phyloP scores from a whole-genome alignment of 2,113 vertebrate species.

The Monarcha castaneiventris region DNA sequence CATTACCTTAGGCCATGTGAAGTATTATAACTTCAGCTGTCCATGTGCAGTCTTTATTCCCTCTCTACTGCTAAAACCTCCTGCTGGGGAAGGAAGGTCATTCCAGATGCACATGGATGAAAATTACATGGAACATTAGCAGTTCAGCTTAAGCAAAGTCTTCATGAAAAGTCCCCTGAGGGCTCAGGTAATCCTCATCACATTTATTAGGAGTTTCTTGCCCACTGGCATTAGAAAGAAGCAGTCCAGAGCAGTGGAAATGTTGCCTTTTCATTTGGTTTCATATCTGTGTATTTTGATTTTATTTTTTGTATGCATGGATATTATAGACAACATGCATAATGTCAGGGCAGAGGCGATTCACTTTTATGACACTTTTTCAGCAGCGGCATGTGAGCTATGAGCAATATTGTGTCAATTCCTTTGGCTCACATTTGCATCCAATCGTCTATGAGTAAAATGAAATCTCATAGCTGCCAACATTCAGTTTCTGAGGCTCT shows the following conservation, averaged over 20 bases:
- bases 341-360: not conserved
- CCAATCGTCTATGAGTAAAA: not conserved
- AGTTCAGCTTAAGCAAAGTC: not conserved
- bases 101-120: not conserved
- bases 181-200: not conserved
- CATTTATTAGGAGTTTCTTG: not conserved
- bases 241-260: not conserved
- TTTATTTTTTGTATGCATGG: not conserved
- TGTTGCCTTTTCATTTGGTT: not conserved
- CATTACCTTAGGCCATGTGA: not conserved
- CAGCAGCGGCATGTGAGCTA: not conserved
- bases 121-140: constrained; percentile 20
- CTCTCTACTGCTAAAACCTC: not conserved
- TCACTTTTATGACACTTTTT: constrained; percentile 27
- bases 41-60: not conserved
- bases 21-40: not conserved
- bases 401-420: not conserved
- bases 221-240: not conserved
- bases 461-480: constrained; percentile 17
- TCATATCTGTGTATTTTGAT: not conserved
- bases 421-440: constrained; percentile 1
- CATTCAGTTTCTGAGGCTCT: not conserved
- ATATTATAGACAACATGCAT: not conserved
- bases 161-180: not conserved
- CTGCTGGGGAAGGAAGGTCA: not conserved